Percentiles rank a stretch among this genome's conserved stretches.
phyloP scores from a whole-genome alignment of 2,113 vertebrate genomes.

The Onychostruthus taczanowskii region DNA sequence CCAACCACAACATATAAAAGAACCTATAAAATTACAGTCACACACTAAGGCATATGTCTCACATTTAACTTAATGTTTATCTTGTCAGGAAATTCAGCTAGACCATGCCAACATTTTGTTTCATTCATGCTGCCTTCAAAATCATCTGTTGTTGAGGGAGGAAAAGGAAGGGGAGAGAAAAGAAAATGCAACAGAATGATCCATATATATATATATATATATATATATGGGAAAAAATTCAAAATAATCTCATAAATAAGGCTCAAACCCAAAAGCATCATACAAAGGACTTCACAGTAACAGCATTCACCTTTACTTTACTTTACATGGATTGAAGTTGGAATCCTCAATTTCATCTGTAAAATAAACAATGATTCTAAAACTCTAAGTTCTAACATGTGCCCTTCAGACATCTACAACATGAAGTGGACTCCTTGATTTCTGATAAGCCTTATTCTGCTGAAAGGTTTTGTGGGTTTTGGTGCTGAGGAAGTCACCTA shows the following conservation, averaged over 20 bases:
- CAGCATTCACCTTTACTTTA: background rate
- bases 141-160: constrained; percentile 22
- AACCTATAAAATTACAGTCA: constrained; percentile 51
- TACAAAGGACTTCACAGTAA: background rate
- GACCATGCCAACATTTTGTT: constrained; percentile 60
- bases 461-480: background rate
- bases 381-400: background rate
- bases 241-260: background rate
- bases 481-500: background rate
- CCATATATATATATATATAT: background rate
- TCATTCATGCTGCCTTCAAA: constrained; percentile 58
- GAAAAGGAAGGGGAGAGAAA: background rate
- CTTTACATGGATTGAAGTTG: background rate
- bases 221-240: background rate
- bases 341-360: background rate
- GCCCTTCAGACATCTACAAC: background rate
- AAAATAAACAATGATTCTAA: background rate
- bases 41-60: constrained; percentile 58
- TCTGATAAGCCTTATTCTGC: background rate
- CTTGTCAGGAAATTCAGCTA: constrained; percentile 55
- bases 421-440: background rate
- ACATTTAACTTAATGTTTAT: constrained; percentile 65
- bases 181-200: background rate
- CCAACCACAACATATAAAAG: constrained; percentile 60
- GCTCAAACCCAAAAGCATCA: background rate